Conservation (phyloP, 1,140 invertebrate species). For the Megalopta genalis region DNA sequence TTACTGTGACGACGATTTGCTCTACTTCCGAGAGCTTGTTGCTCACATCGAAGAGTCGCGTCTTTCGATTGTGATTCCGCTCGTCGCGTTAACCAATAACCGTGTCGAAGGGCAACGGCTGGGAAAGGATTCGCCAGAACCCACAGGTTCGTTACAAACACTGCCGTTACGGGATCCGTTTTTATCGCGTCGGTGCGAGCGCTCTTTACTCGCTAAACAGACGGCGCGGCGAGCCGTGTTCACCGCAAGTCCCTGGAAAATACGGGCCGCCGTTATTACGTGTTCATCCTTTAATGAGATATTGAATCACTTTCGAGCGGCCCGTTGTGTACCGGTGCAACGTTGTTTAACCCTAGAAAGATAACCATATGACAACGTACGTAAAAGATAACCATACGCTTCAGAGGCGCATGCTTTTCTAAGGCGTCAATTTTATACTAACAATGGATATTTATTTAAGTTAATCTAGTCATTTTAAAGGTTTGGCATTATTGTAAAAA, state of each 20-base stretch:
- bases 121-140: neutral
- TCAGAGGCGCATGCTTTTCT: no score
- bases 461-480: no score
- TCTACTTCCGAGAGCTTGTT: no score
- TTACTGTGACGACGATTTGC: no score
- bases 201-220: constrained; percentile 1
- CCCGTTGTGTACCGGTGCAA: neutral
- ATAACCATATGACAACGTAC: no score
- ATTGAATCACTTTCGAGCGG: constrained; percentile 22
- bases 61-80: neutral
- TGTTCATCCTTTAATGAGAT: constrained; percentile 11
- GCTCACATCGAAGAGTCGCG: no score
- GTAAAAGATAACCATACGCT: no score
- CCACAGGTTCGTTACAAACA: constrained; percentile 19
- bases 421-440: no score
- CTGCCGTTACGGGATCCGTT: neutral
- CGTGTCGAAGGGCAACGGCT: neutral
- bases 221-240: neutral
- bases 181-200: constrained; percentile 1
- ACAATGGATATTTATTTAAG: no score
- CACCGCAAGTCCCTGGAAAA: constrained; percentile 18
- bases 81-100: neutral
- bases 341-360: no score
- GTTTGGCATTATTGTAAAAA: no score
- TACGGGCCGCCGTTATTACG: constrained; percentile 10